Evolutionary conservation across 2,113 vertebrate species (phyloP).

Genomic region (Circaetus cinerascens): DNA sequence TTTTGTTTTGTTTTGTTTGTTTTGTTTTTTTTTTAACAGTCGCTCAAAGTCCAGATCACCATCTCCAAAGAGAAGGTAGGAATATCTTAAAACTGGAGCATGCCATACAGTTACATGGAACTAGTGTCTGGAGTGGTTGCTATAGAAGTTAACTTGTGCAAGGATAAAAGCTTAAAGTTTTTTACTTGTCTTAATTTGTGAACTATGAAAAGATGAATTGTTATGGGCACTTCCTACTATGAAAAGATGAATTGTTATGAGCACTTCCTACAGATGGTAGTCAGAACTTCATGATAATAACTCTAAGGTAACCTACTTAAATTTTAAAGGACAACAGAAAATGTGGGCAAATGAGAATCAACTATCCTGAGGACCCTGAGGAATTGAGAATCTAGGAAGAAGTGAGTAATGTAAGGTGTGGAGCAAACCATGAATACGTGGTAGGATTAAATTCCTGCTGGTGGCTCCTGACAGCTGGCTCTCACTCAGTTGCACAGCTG

Average conservation of each 20-base stretch:
- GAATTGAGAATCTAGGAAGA: background rate
- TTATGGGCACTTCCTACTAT: accelerated
- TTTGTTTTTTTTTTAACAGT: conserved; percentile 61
- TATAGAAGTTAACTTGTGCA: background rate
- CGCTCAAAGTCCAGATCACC: conserved; percentile 85
- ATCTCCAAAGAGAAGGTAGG: conserved; percentile 87
- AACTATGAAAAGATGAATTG: background rate
- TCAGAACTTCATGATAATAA: background rate
- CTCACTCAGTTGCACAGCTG: background rate
- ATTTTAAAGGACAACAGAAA: background rate
- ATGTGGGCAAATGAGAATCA: background rate
- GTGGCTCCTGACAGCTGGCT: background rate
- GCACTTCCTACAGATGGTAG: background rate
- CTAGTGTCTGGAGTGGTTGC: background rate
- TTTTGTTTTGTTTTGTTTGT: background rate
- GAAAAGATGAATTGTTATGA: background rate
- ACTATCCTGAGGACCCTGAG: background rate
- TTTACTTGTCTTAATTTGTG: background rate
- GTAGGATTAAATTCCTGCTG: background rate
- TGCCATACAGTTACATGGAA: background rate
- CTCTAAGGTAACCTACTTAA: background rate
- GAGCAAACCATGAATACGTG: background rate
- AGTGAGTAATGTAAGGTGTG: background rate
- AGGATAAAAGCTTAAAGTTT: background rate
- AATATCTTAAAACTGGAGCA: background rate